Base-by-base conservation (phyloP, 2,888 invertebrate species). In the Cotesia congregata region DNA sequence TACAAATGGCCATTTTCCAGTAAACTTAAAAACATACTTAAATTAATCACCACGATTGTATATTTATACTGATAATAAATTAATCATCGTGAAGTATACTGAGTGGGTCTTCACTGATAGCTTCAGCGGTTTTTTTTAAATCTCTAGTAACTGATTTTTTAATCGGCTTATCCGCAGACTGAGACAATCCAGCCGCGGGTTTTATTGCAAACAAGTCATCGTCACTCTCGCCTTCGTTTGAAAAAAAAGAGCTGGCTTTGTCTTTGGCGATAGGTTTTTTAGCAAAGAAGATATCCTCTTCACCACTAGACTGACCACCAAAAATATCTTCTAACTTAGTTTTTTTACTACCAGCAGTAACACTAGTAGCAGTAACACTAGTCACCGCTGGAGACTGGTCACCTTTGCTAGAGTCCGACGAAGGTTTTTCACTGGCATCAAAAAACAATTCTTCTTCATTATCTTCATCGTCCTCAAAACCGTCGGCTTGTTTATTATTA, bases 81-180 rank as follows among this genome's bases (percentile, higher is more conserved):
- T 82, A 88, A 72, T 89, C 88, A 20, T 88, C 86, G 71, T 83
- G 85, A 41, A 89, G 77, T 81, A 86, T 80, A 76, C 88, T 88
- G 67, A 89, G 78, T n/a, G 89, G 89, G 83, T 89, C 89, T 71
- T 87, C 85, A 12, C 83, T 83, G 60, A 89, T 89, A 65, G 86
- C 85, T 71, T 88, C 86, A 17, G 87, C 88, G 30, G 87, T 89
- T 82, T 88, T 89, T 68, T 85, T 89, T 67, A 89, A 72, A 76
- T 89, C 87, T 77, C 84, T 87, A 0, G 85, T 88, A 7, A 86
- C 78, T 0, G 85, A 71, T 78, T 86, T 87, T 61, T 88, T 88
- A 7, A 83, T 71, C 4, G 77, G 76, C n/a, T 67, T 78, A 17
- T 78, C 78, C 17, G 7, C 67, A 5, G 69, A 12, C 50, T 50